Evolutionary conservation across 2,888 invertebrate species (phyloP).

Genomic region (Eupeodes latifasciatus): DNA sequence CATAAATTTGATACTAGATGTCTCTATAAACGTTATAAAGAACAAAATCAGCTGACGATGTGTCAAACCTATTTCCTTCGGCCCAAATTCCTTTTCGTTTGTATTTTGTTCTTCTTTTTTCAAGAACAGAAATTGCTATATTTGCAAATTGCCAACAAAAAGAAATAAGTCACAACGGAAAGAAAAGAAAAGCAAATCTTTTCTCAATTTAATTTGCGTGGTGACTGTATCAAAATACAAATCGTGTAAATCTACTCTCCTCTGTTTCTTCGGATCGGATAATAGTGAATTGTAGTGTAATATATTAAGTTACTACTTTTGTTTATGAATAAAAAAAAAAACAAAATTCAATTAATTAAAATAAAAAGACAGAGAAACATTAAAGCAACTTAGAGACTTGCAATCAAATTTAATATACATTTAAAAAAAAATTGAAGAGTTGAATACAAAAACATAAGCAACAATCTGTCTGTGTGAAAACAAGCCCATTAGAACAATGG

Average conservation of each 20-base stretch:
- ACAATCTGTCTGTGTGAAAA: conserved; percentile 39
- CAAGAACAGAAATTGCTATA: conserved; percentile 7
- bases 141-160: conserved; percentile 20
- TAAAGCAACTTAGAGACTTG: neutral
- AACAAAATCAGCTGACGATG: conserved; percentile 45
- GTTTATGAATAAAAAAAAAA: conserved; percentile 23
- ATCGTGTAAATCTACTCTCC: conserved; percentile 23
- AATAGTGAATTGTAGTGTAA: conserved; percentile 36
- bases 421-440: too few relatives aligned
- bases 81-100: neutral
- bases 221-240: conserved; percentile 8
- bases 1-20: conserved; percentile 35
- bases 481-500: conserved; percentile 68
- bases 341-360: neutral
- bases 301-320: conserved; percentile 28
- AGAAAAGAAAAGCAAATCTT: neutral
- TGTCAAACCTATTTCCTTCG: conserved; percentile 36
- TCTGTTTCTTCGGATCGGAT: neutral
- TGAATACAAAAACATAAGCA: neutral
- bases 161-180: neutral
- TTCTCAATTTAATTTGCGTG: neutral
- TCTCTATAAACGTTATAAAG: conserved; percentile 4
- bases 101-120: too few relatives aligned
- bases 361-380: conserved; percentile 22
- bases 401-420: neutral